Base-by-base conservation (phyloP, 2,888 invertebrate genomes). In the Brachylomia viminalis region DNA sequence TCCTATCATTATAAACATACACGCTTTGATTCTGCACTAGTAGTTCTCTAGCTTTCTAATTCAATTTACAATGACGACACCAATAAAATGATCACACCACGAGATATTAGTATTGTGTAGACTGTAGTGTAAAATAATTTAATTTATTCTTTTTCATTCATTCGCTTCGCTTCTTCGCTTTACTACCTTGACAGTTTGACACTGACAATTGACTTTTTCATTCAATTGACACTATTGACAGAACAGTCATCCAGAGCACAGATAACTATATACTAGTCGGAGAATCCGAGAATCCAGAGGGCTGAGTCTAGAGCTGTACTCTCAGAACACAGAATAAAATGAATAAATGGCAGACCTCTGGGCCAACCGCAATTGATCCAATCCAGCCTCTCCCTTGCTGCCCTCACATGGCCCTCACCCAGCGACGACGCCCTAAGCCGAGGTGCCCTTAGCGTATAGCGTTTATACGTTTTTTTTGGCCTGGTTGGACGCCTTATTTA, bases 61-160 rank as follows among this genome's bases (percentile, higher is more conserved):
- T 91, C 80, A 91, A 92, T 93, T 93, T 92, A 73, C 71, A 91
- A 89, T 90, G 89, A 91, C 91, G 91, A 93, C 91, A 93, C 92
- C 84, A 87, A 82, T 84, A 89, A 84, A 77, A 75, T 59, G 62
- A 84, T 84, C 72, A 82, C 79, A 77, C 76, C 65, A 87, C 79
- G 72, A 84, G 84, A 80, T 87, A 74, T 77, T 80, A n/a, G 3
- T 79, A 79, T 58, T 77, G 73, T 82, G 82, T n/a, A n/a, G n/a
- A n/a, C n/a, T n/a, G n/a, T n/a, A n/a, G n/a, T n/a, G n/a, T 69
- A 84, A 84, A 87, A 84, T 76, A 74, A 77, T 79, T 52, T 58
- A 58, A 45, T 72, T 42, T 42, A 58, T 52, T 72, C 23, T 72
- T 79, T 81, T 62, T 65, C 76, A 68, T 81, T 79, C 75, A 75